Percentiles rank a stretch among this genome's conserved stretches.
Evolutionary conservation across 92 coral and sea anemone genomes (phyloP).

Genomic region (Umimayanthus chanpuru): DNA sequence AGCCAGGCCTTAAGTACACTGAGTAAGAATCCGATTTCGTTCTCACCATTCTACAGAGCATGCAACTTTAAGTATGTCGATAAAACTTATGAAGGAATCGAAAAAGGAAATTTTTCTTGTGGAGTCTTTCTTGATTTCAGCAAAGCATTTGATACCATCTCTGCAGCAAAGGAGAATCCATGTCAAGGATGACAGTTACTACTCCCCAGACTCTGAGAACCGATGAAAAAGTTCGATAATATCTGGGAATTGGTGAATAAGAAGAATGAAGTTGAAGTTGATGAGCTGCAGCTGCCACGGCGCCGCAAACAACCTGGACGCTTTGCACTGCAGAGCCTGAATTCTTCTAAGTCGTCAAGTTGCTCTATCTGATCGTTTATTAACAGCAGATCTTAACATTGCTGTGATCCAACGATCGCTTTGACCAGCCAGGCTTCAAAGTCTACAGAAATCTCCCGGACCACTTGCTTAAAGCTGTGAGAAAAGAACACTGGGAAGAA

Average conservation of each 20-base stretch:
- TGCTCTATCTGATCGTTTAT: not conserved
- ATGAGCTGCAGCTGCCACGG: constrained; percentile 20
- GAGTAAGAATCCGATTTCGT: too few species aligned
- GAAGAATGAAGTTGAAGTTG: not conserved
- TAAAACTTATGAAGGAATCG: too few species aligned
- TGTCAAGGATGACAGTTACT: constrained; percentile 6
- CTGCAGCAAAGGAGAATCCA: constrained; percentile 35
- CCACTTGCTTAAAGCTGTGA: not conserved
- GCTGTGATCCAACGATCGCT: not conserved
- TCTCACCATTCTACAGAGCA: too few species aligned
- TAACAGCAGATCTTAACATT: too few species aligned
- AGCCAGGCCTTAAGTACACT: too few species aligned
- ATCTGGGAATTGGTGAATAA: not conserved
- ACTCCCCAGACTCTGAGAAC: constrained; percentile 14
- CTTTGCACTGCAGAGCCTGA: constrained; percentile 3
- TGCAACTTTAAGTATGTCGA: too few species aligned
- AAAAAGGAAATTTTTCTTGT: too few species aligned
- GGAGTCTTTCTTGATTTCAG: too few species aligned
- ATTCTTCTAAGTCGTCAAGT: not conserved
- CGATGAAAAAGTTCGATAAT: not conserved
- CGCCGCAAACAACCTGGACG: not conserved
- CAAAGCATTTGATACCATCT: too few species aligned
- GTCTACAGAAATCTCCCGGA: not conserved
- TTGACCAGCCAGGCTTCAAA: constrained; percentile 11
- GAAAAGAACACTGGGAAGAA: not conserved